phyloP scores from a whole-genome alignment of 2,797 vertebrate species.

The Bradypodion pumilum region DNA sequence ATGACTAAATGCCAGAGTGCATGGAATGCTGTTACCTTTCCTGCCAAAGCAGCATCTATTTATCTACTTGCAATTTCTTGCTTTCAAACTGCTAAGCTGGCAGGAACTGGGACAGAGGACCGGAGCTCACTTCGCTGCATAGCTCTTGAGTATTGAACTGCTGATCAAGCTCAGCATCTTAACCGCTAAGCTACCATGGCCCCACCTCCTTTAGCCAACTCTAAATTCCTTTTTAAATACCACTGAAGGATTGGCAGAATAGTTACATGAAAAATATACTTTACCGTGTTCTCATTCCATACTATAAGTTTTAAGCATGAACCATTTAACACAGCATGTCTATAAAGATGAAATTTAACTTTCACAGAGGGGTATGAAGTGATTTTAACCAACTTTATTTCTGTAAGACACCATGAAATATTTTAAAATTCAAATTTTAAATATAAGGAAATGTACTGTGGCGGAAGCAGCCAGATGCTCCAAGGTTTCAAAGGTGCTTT shows the following conservation, averaged over 20 bases:
- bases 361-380: not conserved
- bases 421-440: not conserved
- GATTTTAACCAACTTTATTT: not conserved
- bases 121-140: too few relatives aligned
- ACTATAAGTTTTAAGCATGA: not conserved
- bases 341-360: not conserved
- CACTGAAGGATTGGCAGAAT: slow-evolving; percentile 50
- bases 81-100: too few relatives aligned
- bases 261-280: not conserved
- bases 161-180: too few relatives aligned
- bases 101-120: too few relatives aligned
- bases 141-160: too few relatives aligned
- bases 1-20: too few relatives aligned
- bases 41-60: too few relatives aligned
- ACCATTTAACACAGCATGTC: not conserved
- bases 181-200: not conserved
- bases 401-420: not conserved
- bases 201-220: slow-evolving; percentile 18
- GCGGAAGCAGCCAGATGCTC: not conserved
- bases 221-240: slow-evolving; percentile 39
- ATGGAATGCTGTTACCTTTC: too few relatives aligned
- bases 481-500: not conserved
- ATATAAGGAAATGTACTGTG: not conserved
- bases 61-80: too few relatives aligned
- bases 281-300: not conserved